These are phyloP conservation scores for Drosophila emarginata DNA, from an alignment of 2,888 invertebrate genomes.

Conservation along the genomic window DNA sequence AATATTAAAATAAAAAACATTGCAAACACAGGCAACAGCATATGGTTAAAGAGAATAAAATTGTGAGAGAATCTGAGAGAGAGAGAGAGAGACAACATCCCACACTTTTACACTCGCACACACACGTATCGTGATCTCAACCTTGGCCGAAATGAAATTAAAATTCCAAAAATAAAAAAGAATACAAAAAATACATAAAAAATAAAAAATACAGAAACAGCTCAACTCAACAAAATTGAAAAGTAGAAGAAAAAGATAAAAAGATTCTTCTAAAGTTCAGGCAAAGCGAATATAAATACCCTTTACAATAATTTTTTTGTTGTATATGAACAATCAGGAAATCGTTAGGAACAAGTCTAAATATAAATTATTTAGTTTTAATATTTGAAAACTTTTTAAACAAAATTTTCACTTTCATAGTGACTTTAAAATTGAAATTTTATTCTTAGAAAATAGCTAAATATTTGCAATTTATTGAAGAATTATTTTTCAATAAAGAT, in stretches of 20 bases:
- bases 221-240: conserved; percentile 53
- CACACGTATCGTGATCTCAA: conserved; percentile 50
- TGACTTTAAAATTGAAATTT: no score
- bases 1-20: conserved; percentile 29
- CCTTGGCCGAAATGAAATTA: conserved; percentile 67
- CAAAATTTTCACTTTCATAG: no score
- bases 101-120: conserved; percentile 22
- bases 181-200: background rate
- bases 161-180: conserved; percentile 25
- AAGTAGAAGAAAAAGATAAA: conserved; percentile 15
- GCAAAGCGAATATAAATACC: background rate
- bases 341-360: no score
- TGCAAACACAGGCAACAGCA: conserved; percentile 43
- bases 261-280: background rate
- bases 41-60: conserved; percentile 44
- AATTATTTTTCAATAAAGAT: no score
- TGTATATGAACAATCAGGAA: no score
- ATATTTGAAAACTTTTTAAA: no score
- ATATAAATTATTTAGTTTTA: no score
- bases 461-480: no score
- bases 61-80: background rate
- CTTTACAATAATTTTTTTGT: background rate
- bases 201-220: conserved; percentile 32
- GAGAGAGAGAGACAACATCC: conserved; percentile 6
- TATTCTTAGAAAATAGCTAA: no score